Percentiles rank a stretch among this genome's conserved stretches.
These are phyloP conservation scores for Girardia tigrina DNA, from an alignment of 2,888 invertebrate genomes.

Conservation along the genomic window DNA sequence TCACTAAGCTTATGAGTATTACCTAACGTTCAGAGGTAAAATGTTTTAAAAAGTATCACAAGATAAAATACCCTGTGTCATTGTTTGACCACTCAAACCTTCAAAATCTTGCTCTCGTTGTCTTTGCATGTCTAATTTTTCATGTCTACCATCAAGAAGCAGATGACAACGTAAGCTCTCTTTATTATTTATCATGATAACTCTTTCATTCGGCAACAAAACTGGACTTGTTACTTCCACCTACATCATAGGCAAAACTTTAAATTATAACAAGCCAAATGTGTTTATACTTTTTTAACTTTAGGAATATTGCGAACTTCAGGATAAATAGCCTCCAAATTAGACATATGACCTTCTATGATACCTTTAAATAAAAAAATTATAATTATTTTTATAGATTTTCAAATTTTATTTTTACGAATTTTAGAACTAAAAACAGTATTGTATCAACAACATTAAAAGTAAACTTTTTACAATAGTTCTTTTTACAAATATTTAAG, in stretches of 20 bases:
- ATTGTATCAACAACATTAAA: no score
- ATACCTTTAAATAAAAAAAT: constrained; percentile 31
- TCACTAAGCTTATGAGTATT: not conserved
- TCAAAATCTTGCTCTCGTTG: constrained; percentile 30
- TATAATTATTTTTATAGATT: no score
- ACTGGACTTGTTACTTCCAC: constrained; percentile 81
- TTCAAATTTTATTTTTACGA: no score
- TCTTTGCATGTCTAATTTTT: constrained; percentile 45
- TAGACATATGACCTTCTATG: constrained; percentile 33
- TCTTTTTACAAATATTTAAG: no score
- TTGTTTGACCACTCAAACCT: not conserved
- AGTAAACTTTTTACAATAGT: no score
- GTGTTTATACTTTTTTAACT: constrained; percentile 34
- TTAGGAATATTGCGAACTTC: constrained; percentile 36
- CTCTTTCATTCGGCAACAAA: constrained; percentile 69
- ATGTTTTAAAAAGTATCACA: no score
- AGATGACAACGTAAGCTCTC: constrained; percentile 65
- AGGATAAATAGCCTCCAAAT: constrained; percentile 34
- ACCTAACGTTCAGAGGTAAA: not conserved
- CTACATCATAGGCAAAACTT: constrained; percentile 54
- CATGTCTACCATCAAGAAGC: constrained; percentile 74
- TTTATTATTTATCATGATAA: constrained; percentile 62
- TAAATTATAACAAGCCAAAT: no score
- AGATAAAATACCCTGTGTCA: not conserved
- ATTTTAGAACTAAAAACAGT: no score